These are phyloP conservation scores for Otus sunia DNA, from an alignment of 2,113 vertebrate genomes.

Conservation along the genomic window DNA sequence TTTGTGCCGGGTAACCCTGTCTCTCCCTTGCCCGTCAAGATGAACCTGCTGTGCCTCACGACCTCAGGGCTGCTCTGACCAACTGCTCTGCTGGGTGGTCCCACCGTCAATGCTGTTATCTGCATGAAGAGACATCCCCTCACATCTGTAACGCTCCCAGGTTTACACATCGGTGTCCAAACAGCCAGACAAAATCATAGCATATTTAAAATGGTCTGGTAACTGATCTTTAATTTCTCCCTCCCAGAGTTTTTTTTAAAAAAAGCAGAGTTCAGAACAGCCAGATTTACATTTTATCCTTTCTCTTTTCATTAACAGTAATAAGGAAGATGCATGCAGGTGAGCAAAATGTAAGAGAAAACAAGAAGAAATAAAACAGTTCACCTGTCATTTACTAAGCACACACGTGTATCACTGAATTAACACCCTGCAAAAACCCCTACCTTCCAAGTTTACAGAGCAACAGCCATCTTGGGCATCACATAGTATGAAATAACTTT, in stretches of 20 bases:
- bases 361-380: background rate
- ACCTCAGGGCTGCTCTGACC: background rate
- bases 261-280: background rate
- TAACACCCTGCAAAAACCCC: background rate
- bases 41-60: background rate
- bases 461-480: background rate
- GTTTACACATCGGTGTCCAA: fast-evolving
- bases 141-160: background rate
- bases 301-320: background rate
- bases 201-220: background rate
- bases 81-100: background rate
- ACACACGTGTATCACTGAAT: background rate
- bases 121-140: background rate
- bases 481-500: background rate
- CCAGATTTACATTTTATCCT: background rate
- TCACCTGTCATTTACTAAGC: background rate
- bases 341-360: background rate
- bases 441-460: background rate
- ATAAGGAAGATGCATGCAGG: background rate
- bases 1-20: background rate
- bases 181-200: background rate
- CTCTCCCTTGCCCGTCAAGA: background rate
- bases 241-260: background rate
- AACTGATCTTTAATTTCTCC: background rate
- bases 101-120: too few species aligned